Evolutionary conservation across 1,140 invertebrate species (phyloP).

Genomic region (Drosophila rhopaloa): DNA sequence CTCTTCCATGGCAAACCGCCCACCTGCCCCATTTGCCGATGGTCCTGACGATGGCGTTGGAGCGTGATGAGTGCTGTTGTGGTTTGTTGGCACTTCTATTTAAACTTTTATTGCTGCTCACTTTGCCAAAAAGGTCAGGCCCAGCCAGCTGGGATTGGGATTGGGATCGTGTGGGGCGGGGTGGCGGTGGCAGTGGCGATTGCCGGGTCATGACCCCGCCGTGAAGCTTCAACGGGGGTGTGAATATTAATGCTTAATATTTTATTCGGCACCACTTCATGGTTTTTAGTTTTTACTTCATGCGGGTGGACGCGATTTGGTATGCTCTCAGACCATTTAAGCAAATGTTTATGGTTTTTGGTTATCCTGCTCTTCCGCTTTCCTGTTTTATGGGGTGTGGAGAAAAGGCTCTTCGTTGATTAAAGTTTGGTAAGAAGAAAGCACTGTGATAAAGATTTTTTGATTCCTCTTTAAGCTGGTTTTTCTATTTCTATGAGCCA

Average conservation of each 20-base stretch:
- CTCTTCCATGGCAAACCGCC: background rate
- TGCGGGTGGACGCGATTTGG: conserved; percentile 21
- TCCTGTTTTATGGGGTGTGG: conserved; percentile 33
- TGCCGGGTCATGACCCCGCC: conserved; percentile 31
- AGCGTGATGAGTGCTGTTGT: conserved; percentile 80
- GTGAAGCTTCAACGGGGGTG: conserved; percentile 26
- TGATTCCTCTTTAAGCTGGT: background rate
- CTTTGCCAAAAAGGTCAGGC: conserved; percentile 67
- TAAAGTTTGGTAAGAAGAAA: conserved; percentile 10
- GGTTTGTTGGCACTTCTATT: conserved; percentile 82
- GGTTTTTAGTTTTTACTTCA: conserved; percentile 57
- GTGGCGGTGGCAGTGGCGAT: conserved; percentile 3
- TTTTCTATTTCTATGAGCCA: background rate
- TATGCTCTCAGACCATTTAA: conserved; percentile 33
- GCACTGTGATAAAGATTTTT: background rate
- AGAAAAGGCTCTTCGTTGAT: conserved; percentile 27
- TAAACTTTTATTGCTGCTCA: conserved; percentile 80
- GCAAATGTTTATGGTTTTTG: conserved; percentile 44
- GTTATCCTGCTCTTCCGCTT: conserved; percentile 17
- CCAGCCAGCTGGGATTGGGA: conserved; percentile 30
- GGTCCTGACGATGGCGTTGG: conserved; percentile 62
- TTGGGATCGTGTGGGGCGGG: background rate
- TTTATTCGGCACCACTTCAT: conserved; percentile 58
- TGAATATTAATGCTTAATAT: conserved; percentile 73
- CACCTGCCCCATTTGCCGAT: conserved; percentile 50